A percentile compares a stretch with the other conserved stretches of the same genome.
Conservation (phyloP, 1,140 invertebrate species). For the Diachasmimorpha longicaudata region DNA sequence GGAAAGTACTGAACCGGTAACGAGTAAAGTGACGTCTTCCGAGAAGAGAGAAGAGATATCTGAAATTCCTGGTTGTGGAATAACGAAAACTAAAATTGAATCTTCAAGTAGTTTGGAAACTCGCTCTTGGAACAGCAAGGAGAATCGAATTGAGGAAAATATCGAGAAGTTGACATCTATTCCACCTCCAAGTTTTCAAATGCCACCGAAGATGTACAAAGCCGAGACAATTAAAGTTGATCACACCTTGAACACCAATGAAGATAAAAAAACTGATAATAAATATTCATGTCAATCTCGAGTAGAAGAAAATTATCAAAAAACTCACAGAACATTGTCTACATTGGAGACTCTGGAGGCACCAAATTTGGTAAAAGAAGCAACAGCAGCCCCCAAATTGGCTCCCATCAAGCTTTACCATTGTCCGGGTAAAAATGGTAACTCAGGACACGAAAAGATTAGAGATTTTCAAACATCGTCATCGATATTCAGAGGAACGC, state of each 20-base stretch:
- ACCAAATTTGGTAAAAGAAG: slow-evolving; percentile 61
- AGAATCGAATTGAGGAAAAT: slow-evolving; percentile 44
- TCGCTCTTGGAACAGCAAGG: slow-evolving; percentile 50
- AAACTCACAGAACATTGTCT: slow-evolving; percentile 47
- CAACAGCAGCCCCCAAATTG: slow-evolving; percentile 37
- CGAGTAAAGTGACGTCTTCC: slow-evolving; percentile 49
- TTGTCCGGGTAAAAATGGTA: background rate
- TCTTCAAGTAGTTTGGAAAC: slow-evolving; percentile 51
- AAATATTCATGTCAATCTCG: slow-evolving; percentile 53
- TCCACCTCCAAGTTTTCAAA: slow-evolving; percentile 18
- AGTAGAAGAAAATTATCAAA: slow-evolving; percentile 46
- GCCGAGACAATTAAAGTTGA: slow-evolving; percentile 61
- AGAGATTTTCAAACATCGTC: slow-evolving; percentile 17
- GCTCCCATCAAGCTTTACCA: slow-evolving; percentile 28
- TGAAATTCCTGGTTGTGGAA: slow-evolving; percentile 45
- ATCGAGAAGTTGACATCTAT: slow-evolving; percentile 37
- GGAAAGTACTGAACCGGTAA: slow-evolving; percentile 50
- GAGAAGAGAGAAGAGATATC: slow-evolving; percentile 49
- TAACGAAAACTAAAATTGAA: slow-evolving; percentile 51
- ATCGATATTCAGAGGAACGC: slow-evolving; percentile 27
- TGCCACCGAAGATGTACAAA: slow-evolving; percentile 50
- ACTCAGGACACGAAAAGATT: background rate
- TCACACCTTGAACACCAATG: slow-evolving; percentile 54
- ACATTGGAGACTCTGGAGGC: slow-evolving; percentile 60
- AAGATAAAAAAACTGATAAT: slow-evolving; percentile 55